phyloP scores from a whole-genome alignment of 2,797 vertebrate genomes.

The Rhabdophis nuchalis region DNA sequence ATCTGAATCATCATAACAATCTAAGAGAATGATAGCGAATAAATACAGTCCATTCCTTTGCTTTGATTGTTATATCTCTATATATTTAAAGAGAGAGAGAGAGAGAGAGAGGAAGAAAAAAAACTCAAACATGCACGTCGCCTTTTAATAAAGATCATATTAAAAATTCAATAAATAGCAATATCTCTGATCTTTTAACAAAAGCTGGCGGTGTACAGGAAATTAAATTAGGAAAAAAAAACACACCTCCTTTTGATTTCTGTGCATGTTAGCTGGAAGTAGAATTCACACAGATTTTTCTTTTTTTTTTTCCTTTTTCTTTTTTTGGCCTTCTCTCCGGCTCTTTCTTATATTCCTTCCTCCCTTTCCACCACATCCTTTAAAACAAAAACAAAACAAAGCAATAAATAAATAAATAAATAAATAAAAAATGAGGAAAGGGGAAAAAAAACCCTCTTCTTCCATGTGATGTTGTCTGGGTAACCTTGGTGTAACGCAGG shows the following conservation, averaged over 20 bases:
- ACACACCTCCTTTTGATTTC: slow-evolving; percentile 76
- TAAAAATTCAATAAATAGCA: slow-evolving; percentile 85
- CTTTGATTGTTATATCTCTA: slow-evolving; percentile 77
- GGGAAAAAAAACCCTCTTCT: slow-evolving; percentile 28
- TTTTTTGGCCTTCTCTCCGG: slow-evolving; percentile 26
- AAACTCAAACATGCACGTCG: slow-evolving; percentile 74
- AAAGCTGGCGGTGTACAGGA: slow-evolving; percentile 81
- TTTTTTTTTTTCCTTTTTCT: too few relatives aligned
- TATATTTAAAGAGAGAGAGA: slow-evolving; percentile 50
- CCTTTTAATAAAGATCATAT: slow-evolving; percentile 84
- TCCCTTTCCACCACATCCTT: slow-evolving; percentile 53
- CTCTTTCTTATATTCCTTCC: slow-evolving; percentile 44
- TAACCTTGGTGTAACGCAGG: slow-evolving; percentile 67
- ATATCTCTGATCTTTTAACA: slow-evolving; percentile 85
- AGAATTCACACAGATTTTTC: slow-evolving; percentile 71
- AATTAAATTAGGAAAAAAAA: slow-evolving; percentile 73
- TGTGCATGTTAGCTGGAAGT: slow-evolving; percentile 78
- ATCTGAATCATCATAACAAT: slow-evolving; percentile 54
- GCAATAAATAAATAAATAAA: background rate
- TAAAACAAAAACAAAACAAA: slow-evolving; percentile 12
- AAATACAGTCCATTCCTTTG: slow-evolving; percentile 57
- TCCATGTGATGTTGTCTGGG: slow-evolving; percentile 71
- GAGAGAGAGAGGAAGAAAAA: background rate
- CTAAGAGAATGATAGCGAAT: slow-evolving; percentile 68
- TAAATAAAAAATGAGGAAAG: too few relatives aligned